Evolutionary conservation across 2,113 vertebrate species (phyloP), one percentile per base, ranked within the genome.

Genomic region (Mormyrus lacerda): DNA sequence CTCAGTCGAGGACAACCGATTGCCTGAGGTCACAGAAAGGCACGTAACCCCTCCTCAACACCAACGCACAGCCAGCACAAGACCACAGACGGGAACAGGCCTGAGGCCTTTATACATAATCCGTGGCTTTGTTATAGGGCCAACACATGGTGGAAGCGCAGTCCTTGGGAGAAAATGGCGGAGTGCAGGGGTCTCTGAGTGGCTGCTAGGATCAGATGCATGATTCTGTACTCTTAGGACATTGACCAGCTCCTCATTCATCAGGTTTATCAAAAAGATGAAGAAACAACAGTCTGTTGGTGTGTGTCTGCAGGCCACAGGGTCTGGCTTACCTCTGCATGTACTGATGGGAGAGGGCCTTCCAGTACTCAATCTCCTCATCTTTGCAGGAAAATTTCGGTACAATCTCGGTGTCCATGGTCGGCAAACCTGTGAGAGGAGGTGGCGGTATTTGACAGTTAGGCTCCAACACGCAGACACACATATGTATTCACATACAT

Each of bases 351-450:
- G 97, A 97, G 93, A 98, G 95, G 89, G 96, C 96, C 94, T 98
- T 99, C 98, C 98, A 99, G 93, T 99, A 99, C 0, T 97, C 96
- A 89, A 97, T 97, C 95, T 99, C 98, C 92, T 99, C 98, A 88
- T 99, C 98, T 93, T 97, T 97, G 95, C 97, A 97, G 0, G 97
- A 96, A 93, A 99, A 99, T 94, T 97, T 97, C 47, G 97, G 97
- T 93, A 97, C 98, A 95, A 97, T 98, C 95, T 99, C 97, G 96
- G 95, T 96, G 95, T 99, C 98, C 98, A 99, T 99, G 95, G 95
- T 97, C 96, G 96, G 93, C 90, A 55, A 90, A 91, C 95, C 98
- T 99, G 92, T 69, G 89, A 91, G 53, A 48, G 50, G 1, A 89
- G 10, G 76, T 1, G n/a, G 89, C 27, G 87, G 35, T 85, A 86